Conservation (phyloP, 1,140 invertebrate genomes). For the Eurytemora carolleeae region DNA sequence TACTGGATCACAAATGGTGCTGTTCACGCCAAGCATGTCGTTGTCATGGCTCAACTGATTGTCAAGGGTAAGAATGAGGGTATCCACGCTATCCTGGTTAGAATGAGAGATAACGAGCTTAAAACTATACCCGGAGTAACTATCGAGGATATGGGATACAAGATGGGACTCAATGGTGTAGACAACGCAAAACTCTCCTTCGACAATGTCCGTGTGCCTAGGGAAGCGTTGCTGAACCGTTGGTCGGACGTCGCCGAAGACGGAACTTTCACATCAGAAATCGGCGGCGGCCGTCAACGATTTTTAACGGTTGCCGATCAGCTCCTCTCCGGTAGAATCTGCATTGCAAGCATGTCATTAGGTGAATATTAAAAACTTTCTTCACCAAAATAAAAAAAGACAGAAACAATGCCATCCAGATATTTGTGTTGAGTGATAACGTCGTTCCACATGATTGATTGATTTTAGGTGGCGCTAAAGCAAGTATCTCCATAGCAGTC, state of each 20-base stretch:
- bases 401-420: too few relatives aligned
- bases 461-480: slow-evolving; percentile 22
- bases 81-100: slow-evolving; percentile 24
- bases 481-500: slow-evolving; percentile 22
- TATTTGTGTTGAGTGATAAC: too few relatives aligned
- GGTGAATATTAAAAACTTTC: neutral
- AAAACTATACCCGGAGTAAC: slow-evolving; percentile 22
- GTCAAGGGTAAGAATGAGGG: slow-evolving; percentile 22
- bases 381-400: neutral
- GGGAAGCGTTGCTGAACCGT: slow-evolving; percentile 23
- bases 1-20: slow-evolving; percentile 28
- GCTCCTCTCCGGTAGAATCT: slow-evolving; percentile 25
- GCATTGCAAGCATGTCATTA: slow-evolving; percentile 25
- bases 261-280: slow-evolving; percentile 21
- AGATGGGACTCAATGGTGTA: slow-evolving; percentile 26
- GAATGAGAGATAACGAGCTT: slow-evolving; percentile 23
- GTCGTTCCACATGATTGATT: too few relatives aligned
- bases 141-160: slow-evolving; percentile 26
- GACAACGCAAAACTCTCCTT: slow-evolving; percentile 26
- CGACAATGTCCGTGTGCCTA: slow-evolving; percentile 24
- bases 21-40: slow-evolving; percentile 24
- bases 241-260: slow-evolving; percentile 22
- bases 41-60: slow-evolving; percentile 24
- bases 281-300: slow-evolving; percentile 21
- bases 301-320: slow-evolving; percentile 27